These are phyloP conservation scores for Ochropacha duplaris DNA, from an alignment of 2,888 invertebrate species.

Conservation along the genomic window DNA sequence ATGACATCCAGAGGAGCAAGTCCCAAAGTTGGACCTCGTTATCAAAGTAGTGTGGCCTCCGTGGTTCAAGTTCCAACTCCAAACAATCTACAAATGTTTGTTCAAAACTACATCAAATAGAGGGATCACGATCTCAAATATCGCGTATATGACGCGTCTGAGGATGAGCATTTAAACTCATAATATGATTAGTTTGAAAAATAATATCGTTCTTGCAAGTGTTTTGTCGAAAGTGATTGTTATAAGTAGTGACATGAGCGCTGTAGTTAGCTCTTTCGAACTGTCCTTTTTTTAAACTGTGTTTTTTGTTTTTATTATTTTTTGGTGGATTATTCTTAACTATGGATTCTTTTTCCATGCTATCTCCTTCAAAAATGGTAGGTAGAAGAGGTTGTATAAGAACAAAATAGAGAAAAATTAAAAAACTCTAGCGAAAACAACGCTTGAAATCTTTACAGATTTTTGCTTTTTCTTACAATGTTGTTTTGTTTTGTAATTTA, in stretches of 20 bases:
- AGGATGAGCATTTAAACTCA: background rate
- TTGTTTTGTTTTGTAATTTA: slow-evolving; percentile 19
- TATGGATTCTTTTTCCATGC: slow-evolving; percentile 81
- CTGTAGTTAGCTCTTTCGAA: slow-evolving; percentile 12
- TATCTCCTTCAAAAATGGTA: slow-evolving; percentile 82
- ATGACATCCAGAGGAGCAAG: background rate
- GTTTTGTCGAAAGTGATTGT: background rate
- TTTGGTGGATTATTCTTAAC: slow-evolving; percentile 62
- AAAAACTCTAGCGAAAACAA: slow-evolving; percentile 28
- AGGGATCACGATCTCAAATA: background rate
- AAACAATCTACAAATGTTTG: background rate
- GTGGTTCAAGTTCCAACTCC: background rate
- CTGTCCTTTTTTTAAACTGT: slow-evolving; percentile 34
- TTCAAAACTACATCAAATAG: background rate
- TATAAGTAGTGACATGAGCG: background rate
- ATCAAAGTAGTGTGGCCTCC: background rate
- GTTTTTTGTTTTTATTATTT: slow-evolving; percentile 37
- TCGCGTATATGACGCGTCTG: too few relatives aligned
- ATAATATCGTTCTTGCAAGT: background rate
- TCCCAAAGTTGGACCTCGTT: background rate
- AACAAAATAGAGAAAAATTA: slow-evolving; percentile 56
- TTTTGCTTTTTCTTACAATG: slow-evolving; percentile 20
- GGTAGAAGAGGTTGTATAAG: slow-evolving; percentile 82
- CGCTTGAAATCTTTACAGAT: slow-evolving; percentile 29
- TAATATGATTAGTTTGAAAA: background rate